Conservation (phyloP, 2,113 vertebrate species). For the Rafetus swinhoei region DNA sequence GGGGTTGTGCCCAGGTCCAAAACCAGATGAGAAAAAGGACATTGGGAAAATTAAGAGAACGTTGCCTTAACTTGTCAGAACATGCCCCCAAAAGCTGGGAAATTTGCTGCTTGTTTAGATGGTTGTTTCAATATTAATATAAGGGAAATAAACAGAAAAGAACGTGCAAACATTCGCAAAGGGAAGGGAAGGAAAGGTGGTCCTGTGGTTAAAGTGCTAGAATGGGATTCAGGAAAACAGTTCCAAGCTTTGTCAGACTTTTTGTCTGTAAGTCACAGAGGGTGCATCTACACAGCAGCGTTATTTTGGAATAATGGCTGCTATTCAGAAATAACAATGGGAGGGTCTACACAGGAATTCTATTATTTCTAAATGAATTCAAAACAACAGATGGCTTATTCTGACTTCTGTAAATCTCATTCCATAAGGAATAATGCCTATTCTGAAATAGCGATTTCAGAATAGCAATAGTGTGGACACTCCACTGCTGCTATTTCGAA, state of each 20-base stretch:
- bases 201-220: neutral
- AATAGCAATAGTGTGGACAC: too few species aligned
- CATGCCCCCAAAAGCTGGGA: slow-evolving; percentile 6
- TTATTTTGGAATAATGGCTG: too few species aligned
- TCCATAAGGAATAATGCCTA: too few species aligned
- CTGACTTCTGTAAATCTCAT: too few species aligned
- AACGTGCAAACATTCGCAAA: neutral
- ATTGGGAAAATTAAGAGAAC: neutral
- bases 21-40: slow-evolving; percentile 9
- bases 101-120: neutral
- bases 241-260: neutral
- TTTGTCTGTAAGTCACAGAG: neutral
- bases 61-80: slow-evolving; percentile 3
- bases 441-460: too few species aligned
- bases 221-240: neutral
- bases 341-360: too few species aligned
- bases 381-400: too few species aligned
- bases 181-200: fast-evolving
- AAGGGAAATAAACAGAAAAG: neutral
- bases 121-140: too few species aligned
- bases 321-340: too few species aligned
- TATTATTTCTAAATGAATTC: too few species aligned
- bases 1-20: slow-evolving; percentile 6
- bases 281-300: too few species aligned
- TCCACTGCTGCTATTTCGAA: too few species aligned